phyloP scores from a whole-genome alignment of 2,888 invertebrate species.

The Calephelis perditalis region DNA sequence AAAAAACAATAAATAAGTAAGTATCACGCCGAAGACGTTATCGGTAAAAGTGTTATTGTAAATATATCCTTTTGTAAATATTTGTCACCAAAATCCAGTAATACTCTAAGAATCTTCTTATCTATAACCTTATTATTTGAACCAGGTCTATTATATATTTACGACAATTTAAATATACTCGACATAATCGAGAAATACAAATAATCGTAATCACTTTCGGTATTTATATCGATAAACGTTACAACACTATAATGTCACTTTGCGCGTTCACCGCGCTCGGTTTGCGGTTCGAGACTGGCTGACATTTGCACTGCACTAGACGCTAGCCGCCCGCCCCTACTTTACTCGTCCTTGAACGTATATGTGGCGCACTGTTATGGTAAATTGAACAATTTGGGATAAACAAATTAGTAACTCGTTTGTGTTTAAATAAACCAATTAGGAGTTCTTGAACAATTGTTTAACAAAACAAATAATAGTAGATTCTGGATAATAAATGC shows the following conservation, averaged over 20 bases:
- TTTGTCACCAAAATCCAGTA: no score
- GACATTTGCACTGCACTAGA: neutral
- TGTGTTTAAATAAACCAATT: neutral
- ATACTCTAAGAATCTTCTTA: no score
- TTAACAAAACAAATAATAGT: neutral
- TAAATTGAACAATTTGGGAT: slow-evolving; percentile 4
- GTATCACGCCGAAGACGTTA: no score
- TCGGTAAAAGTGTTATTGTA: no score
- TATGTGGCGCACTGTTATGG: slow-evolving; percentile 1
- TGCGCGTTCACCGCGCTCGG: slow-evolving; percentile 13
- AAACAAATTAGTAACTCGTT: slow-evolving; percentile 5
- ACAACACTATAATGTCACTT: slow-evolving; percentile 25
- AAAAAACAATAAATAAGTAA: no score
- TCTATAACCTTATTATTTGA: no score
- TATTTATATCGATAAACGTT: slow-evolving; percentile 7
- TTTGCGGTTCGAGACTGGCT: slow-evolving; percentile 13
- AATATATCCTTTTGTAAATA: no score
- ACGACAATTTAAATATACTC: neutral
- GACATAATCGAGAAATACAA: neutral
- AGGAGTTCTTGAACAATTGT: neutral
- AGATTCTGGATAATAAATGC: neutral
- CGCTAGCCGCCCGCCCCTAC: neutral
- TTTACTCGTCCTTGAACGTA: slow-evolving; percentile 7
- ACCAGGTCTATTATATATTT: no score
- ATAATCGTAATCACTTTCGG: slow-evolving; percentile 5